phyloP scores from a whole-genome alignment of 2,888 invertebrate genomes.

The Rotaria socialis region DNA sequence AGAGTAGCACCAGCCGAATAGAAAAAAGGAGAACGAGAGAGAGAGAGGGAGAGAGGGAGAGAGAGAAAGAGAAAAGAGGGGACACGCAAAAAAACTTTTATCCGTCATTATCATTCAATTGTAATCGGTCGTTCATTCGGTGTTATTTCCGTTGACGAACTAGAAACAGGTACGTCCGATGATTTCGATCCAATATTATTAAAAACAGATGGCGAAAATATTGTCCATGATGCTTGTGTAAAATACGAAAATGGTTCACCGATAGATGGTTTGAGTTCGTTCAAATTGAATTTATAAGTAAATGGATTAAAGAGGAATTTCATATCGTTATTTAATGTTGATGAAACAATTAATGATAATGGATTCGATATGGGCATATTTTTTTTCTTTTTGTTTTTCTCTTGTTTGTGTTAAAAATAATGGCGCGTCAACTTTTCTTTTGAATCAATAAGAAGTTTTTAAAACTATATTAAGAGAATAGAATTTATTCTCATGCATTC shows the following conservation, averaged over 20 bases:
- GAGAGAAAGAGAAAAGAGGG: not conserved
- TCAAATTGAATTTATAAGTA: slow-evolving; percentile 8
- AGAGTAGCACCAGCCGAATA: not conserved
- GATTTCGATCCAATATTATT: not conserved
- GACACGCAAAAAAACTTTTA: not conserved
- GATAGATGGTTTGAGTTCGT: slow-evolving; percentile 1
- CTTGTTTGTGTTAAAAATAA: not conserved
- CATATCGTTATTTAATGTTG: not conserved
- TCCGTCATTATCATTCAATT: slow-evolving; percentile 29
- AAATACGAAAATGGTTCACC: slow-evolving; percentile 32
- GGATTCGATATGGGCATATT: not conserved
- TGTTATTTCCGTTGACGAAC: slow-evolving; percentile 29
- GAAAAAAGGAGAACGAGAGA: slow-evolving; percentile 31
- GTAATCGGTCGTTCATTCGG: slow-evolving; percentile 16
- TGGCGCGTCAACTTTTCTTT: not conserved
- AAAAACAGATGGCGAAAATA: not conserved
- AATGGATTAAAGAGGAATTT: not conserved
- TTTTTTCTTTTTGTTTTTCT: not conserved
- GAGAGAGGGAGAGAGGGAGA: not conserved
- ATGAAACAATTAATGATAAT: slow-evolving; percentile 11
- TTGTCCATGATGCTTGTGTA: slow-evolving; percentile 32
- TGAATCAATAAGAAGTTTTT: not conserved
- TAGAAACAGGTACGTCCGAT: not conserved
- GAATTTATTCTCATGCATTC: not conserved
- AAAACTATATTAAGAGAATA: not conserved